phyloP scores from a whole-genome alignment of 2,888 invertebrate genomes.

The Steinernema scapterisci region DNA sequence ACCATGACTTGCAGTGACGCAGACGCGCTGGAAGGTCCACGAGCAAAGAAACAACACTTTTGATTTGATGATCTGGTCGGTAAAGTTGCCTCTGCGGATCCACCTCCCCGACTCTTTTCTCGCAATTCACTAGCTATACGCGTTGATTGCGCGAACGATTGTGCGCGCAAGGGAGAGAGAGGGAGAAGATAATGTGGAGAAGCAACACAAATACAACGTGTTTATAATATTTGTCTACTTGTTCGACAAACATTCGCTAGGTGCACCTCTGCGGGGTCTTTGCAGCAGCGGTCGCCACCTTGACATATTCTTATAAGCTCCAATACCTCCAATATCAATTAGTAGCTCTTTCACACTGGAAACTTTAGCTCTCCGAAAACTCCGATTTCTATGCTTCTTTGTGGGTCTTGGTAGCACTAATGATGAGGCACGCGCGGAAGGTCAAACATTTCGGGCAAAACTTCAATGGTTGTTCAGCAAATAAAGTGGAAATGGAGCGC shows the following conservation, averaged over 20 bases:
- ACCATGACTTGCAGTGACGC: too few relatives aligned
- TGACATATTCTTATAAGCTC: neutral
- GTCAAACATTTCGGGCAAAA: too few relatives aligned
- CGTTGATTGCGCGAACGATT: conserved; percentile 28
- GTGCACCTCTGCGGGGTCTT: conserved; percentile 1
- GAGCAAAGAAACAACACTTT: neutral
- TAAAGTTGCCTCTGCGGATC: neutral
- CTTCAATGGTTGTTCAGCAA: neutral
- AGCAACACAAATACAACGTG: conserved; percentile 32
- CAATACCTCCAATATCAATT: too few relatives aligned
- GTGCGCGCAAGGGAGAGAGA: conserved; percentile 27
- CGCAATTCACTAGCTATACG: conserved; percentile 25
- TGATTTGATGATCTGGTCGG: neutral
- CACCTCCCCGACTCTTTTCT: neutral
- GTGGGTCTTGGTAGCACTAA: too few relatives aligned
- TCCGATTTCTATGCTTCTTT: too few relatives aligned
- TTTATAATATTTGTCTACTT: conserved; percentile 32
- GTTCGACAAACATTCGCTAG: conserved; percentile 15
- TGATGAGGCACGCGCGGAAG: too few relatives aligned
- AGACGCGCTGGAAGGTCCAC: too few relatives aligned
- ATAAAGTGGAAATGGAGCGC: neutral
- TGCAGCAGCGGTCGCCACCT: conserved; percentile 9
- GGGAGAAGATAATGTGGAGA: conserved; percentile 33
- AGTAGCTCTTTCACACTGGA: too few relatives aligned
- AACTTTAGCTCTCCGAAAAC: too few relatives aligned